phyloP scores from a whole-genome alignment of 64 coral and sea anemone species.

The Astreopora myriophthalma region DNA sequence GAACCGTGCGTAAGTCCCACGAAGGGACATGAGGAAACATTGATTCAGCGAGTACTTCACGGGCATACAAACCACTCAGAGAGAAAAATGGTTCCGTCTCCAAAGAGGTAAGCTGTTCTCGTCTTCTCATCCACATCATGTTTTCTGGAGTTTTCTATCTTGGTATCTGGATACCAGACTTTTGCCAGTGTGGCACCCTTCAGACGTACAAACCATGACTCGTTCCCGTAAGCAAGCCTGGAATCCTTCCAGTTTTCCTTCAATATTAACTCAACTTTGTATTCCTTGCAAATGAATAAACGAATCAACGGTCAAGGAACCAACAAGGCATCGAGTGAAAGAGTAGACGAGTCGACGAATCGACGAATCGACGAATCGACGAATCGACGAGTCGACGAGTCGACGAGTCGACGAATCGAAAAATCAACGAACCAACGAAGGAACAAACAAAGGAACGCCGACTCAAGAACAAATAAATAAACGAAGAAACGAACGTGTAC shows the following conservation, averaged over 20 bases:
- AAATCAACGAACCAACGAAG: no score
- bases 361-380: no score
- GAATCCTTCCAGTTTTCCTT: slow-evolving; percentile 32
- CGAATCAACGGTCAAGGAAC: not conserved
- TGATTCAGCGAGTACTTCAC: no score
- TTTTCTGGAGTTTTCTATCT: slow-evolving; percentile 44
- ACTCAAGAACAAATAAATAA: no score
- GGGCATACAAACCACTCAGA: slow-evolving; percentile 24
- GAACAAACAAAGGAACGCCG: no score
- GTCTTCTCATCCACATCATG: slow-evolving; percentile 14
- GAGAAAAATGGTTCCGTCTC: slow-evolving; percentile 34
- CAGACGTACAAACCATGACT: not conserved
- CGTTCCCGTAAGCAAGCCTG: slow-evolving; percentile 17
- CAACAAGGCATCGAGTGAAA: no score
- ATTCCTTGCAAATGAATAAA: slow-evolving; percentile 2
- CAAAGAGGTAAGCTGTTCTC: slow-evolving; percentile 3
- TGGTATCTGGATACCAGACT: slow-evolving; percentile 33
- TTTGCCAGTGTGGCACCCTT: not conserved
- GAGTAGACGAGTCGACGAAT: no score
- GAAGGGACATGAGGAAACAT: no score
- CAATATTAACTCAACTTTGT: slow-evolving; percentile 14
- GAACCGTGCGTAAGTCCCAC: no score
- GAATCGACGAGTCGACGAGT: no score
- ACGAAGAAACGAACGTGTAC: no score
- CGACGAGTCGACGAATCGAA: no score